A percentile compares a stretch with the other conserved stretches of the same genome.
Conservation (phyloP, 2,888 invertebrate genomes). For the Conus canariensis region DNA sequence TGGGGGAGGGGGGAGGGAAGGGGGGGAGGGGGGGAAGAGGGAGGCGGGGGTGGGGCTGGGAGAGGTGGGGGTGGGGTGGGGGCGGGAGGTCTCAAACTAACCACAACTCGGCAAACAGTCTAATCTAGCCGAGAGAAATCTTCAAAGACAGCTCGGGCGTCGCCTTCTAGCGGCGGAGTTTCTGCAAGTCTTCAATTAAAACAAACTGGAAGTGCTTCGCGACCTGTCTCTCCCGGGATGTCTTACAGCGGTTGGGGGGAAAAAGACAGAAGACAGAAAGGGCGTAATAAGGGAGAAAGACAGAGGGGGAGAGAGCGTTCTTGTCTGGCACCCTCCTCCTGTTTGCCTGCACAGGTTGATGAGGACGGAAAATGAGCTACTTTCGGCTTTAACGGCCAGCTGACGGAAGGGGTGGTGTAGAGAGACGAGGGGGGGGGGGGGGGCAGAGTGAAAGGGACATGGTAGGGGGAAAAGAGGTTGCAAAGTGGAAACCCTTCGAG, state of each 20-base stretch:
- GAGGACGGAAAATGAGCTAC: background rate
- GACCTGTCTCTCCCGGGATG: background rate
- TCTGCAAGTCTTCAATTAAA: slow-evolving; percentile 20
- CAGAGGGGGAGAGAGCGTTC: background rate
- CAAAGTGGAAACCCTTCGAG: background rate
- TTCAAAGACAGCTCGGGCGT: background rate
- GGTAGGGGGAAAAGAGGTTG: background rate
- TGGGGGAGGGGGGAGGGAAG: too few relatives aligned
- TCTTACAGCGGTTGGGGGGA: background rate
- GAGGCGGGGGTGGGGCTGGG: background rate
- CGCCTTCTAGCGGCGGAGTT: background rate
- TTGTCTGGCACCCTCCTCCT: background rate
- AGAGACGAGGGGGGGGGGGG: background rate
- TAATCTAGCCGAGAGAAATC: background rate
- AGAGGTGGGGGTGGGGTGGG: background rate
- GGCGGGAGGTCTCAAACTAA: background rate
- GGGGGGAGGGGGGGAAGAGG: too few relatives aligned
- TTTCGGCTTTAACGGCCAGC: background rate
- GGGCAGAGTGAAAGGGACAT: background rate
- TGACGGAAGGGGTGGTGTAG: background rate
- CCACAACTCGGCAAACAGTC: slow-evolving; percentile 14
- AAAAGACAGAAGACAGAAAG: background rate
- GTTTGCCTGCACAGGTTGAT: background rate
- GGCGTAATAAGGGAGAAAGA: background rate
- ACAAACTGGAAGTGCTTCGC: background rate